Evolutionary conservation across 2,888 invertebrate genomes (phyloP).

Genomic region (Empis livida): DNA sequence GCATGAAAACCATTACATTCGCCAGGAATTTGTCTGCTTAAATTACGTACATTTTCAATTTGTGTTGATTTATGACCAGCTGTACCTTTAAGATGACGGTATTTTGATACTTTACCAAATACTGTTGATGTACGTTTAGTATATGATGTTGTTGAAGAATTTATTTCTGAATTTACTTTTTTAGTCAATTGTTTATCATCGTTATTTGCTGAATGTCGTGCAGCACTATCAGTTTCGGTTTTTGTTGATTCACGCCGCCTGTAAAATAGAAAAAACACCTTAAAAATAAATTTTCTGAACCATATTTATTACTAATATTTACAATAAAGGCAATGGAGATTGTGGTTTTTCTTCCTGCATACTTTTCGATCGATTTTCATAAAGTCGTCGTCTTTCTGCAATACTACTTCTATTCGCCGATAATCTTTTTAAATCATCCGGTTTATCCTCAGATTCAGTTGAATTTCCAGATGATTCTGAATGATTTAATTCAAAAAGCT

Average conservation of each 20-base stretch:
- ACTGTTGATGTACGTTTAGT: slow-evolving; percentile 78
- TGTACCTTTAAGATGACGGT: slow-evolving; percentile 82
- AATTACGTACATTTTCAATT: slow-evolving; percentile 81
- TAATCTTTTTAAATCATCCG: slow-evolving; percentile 43
- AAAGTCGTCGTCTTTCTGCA: slow-evolving; percentile 62
- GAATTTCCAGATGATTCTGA: slow-evolving; percentile 39
- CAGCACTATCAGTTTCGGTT: slow-evolving; percentile 21
- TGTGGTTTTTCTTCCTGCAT: slow-evolving; percentile 51
- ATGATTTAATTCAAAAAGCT: slow-evolving; percentile 33
- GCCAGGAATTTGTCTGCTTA: slow-evolving; percentile 82
- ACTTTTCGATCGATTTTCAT: slow-evolving; percentile 63
- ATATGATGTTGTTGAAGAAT: slow-evolving; percentile 39
- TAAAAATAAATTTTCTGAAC: neutral
- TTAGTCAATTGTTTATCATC: slow-evolving; percentile 35
- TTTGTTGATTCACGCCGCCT: slow-evolving; percentile 55
- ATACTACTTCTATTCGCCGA: slow-evolving; percentile 56
- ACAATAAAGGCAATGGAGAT: slow-evolving; percentile 61
- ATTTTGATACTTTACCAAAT: slow-evolving; percentile 81
- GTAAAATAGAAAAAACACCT: slow-evolving; percentile 1
- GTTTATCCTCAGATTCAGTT: slow-evolving; percentile 40
- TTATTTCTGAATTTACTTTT: slow-evolving; percentile 18
- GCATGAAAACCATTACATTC: slow-evolving; percentile 91
- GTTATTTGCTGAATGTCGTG: slow-evolving; percentile 35
- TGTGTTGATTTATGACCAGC: slow-evolving; percentile 82
- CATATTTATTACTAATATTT: neutral